These are phyloP conservation scores for Monarcha castaneiventris DNA, from an alignment of 2,113 vertebrate species.

Conservation along the genomic window DNA sequence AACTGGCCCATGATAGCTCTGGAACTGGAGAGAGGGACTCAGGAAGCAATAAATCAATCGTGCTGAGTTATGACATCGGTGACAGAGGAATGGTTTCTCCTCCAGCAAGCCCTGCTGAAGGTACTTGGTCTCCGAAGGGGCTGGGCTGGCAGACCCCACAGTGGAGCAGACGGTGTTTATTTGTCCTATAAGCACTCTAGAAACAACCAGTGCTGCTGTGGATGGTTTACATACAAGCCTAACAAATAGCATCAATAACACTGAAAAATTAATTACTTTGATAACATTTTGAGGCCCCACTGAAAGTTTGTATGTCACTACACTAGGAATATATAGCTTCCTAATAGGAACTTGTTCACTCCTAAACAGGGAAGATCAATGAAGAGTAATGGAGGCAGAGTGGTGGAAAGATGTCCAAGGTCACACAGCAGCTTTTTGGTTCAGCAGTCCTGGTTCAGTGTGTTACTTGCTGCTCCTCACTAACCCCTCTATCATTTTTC, in stretches of 20 bases:
- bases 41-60: constrained; percentile 62
- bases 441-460: background rate
- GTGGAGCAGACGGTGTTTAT: background rate
- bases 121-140: background rate
- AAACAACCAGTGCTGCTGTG: background rate
- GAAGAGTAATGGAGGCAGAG: background rate
- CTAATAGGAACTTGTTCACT: background rate
- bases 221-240: background rate
- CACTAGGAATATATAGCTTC: background rate
- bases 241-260: background rate
- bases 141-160: background rate
- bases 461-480: background rate
- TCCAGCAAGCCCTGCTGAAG: constrained; percentile 9
- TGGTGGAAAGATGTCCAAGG: background rate
- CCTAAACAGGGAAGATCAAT: background rate
- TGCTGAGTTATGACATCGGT: constrained; percentile 52
- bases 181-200: background rate
- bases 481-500: background rate
- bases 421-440: background rate
- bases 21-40: background rate
- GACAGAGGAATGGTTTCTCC: constrained; percentile 53
- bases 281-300: background rate
- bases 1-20: background rate
- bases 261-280: background rate
- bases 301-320: background rate